phyloP scores from a whole-genome alignment of 1,140 invertebrate genomes.

The Neotoxoptera formosana region DNA sequence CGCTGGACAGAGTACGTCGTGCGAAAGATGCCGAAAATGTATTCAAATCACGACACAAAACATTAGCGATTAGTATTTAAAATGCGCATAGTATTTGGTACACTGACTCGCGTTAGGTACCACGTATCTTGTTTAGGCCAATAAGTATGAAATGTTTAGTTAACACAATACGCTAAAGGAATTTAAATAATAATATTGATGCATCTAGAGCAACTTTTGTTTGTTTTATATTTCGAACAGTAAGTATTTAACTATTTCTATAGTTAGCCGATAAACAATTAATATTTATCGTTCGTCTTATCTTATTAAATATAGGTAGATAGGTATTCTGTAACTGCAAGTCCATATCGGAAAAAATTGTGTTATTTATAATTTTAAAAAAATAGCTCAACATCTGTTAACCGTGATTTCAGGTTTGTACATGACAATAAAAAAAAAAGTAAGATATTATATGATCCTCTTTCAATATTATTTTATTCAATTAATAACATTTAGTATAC shows the following conservation, averaged over 20 bases:
- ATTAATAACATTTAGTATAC: not conserved
- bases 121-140: not conserved
- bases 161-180: not conserved
- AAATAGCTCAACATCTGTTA: not conserved
- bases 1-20: not conserved
- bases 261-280: not conserved
- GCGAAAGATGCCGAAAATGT: not conserved
- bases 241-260: too few relatives aligned
- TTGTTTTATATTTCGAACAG: too few relatives aligned
- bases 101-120: too few relatives aligned
- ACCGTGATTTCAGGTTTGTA: not conserved
- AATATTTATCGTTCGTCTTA: not conserved
- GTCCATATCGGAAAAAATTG: not conserved
- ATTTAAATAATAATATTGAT: not conserved
- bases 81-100: too few relatives aligned
- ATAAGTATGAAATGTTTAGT: not conserved
- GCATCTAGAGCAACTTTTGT: not conserved
- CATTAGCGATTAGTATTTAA: not conserved
- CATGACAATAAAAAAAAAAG: not conserved
- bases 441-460: too few relatives aligned
- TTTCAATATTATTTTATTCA: not conserved
- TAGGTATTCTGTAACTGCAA: not conserved
- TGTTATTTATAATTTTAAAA: slow-evolving; percentile 22
- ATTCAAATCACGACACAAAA: not conserved
- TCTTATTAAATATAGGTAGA: not conserved